Conservation (phyloP, 2,797 vertebrate genomes). For the Acanthiza pusilla region DNA sequence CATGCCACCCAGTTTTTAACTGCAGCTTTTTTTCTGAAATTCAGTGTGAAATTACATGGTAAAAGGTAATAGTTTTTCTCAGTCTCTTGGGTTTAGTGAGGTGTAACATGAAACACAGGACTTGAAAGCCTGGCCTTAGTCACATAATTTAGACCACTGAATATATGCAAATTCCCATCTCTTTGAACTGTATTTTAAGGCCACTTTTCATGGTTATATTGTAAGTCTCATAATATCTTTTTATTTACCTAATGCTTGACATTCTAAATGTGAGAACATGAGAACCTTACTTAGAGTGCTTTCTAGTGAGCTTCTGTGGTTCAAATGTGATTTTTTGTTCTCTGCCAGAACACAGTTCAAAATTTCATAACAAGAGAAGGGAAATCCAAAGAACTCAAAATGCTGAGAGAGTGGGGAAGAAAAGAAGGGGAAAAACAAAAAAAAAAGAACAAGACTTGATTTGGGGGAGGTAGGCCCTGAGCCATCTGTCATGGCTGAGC, state of each 20-base stretch:
- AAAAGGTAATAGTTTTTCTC: neutral
- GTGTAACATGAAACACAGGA: neutral
- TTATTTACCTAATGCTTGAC: neutral
- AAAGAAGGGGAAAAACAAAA: fast-evolving
- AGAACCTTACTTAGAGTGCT: neutral
- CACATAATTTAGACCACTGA: neutral
- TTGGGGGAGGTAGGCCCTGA: neutral
- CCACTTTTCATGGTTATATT: neutral
- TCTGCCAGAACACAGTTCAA: neutral
- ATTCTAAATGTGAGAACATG: neutral
- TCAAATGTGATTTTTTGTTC: neutral
- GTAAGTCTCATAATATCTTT: neutral
- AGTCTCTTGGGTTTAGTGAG: neutral
- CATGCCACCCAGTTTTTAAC: neutral
- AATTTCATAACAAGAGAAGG: neutral
- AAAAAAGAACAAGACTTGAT: neutral
- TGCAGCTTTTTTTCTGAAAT: neutral
- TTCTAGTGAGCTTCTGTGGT: neutral
- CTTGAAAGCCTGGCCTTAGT: neutral
- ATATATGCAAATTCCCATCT: neutral
- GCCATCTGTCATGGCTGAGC: neutral
- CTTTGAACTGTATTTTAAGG: neutral
- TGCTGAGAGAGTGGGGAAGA: neutral
- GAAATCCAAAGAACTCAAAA: neutral
- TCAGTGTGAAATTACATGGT: neutral